These are phyloP conservation scores for Chionis minor DNA, from an alignment of 2,113 vertebrate genomes.

Conservation along the genomic window DNA sequence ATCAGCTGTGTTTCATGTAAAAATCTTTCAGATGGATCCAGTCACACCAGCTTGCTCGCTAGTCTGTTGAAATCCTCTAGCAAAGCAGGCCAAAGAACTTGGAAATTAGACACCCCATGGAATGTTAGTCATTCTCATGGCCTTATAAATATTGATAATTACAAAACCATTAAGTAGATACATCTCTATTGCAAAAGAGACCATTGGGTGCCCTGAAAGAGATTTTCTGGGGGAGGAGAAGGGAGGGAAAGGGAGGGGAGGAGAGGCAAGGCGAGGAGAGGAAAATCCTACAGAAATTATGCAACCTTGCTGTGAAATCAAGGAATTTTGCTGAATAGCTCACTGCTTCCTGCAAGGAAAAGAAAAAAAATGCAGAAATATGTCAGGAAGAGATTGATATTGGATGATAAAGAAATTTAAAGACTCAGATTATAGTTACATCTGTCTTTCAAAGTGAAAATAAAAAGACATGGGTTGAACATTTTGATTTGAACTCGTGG, in stretches of 20 bases:
- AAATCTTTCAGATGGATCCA: not conserved
- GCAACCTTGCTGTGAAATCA: not conserved
- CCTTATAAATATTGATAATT: not conserved
- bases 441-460: not conserved
- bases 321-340: not conserved
- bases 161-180: not conserved
- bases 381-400: not conserved
- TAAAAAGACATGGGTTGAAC: not conserved
- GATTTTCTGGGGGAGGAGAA: not conserved
- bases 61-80: not conserved
- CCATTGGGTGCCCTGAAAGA: not conserved
- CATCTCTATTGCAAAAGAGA: not conserved
- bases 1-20: not conserved
- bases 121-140: not conserved
- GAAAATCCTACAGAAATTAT: not conserved
- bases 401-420: conserved; percentile 12
- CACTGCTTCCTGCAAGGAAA: not conserved
- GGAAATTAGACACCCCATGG: not conserved
- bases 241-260: too few relatives aligned
- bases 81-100: not conserved
- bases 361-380: not conserved
- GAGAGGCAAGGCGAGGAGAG: too few relatives aligned
- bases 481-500: not conserved
- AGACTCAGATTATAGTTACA: not conserved
- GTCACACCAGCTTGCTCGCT: not conserved